Evolutionary conservation across 2,113 vertebrate genomes (phyloP).

Genomic region (Electrona antarctica): DNA sequence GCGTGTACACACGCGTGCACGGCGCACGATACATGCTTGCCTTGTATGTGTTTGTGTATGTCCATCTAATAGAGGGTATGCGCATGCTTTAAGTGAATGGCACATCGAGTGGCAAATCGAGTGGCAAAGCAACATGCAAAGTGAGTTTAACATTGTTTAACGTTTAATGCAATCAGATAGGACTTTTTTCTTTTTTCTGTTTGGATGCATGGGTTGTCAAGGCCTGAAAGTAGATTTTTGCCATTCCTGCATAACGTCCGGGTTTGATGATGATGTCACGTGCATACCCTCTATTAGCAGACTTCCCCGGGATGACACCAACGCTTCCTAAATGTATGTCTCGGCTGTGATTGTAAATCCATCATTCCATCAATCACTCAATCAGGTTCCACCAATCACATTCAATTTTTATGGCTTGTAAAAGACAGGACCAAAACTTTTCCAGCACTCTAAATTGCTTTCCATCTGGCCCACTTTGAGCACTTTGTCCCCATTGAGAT

Average conservation of each 20-base stretch:
- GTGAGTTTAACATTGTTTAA: no score
- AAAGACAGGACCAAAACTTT: slow-evolving; percentile 42
- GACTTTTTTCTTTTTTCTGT: no score
- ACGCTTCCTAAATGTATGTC: slow-evolving; percentile 37
- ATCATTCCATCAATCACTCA: slow-evolving; percentile 24
- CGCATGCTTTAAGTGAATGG: no score
- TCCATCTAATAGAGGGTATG: neutral
- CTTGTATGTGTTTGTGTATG: neutral
- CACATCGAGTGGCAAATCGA: no score
- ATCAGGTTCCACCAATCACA: slow-evolving; percentile 19
- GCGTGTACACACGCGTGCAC: neutral
- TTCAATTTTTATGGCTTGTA: slow-evolving; percentile 51
- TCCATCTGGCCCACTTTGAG: slow-evolving; percentile 66
- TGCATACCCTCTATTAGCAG: neutral
- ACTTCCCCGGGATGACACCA: slow-evolving; percentile 23
- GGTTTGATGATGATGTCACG: no score
- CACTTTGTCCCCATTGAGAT: slow-evolving; percentile 46
- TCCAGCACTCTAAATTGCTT: slow-evolving; percentile 52
- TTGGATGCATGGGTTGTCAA: no score
- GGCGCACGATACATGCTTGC: neutral
- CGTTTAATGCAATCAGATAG: no score
- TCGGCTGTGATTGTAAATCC: slow-evolving; percentile 30
- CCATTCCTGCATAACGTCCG: no score
- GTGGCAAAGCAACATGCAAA: no score
- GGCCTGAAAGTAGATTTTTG: no score